Base-by-base conservation (phyloP, 2,113 vertebrate species). In the Macrotus californicus region DNA sequence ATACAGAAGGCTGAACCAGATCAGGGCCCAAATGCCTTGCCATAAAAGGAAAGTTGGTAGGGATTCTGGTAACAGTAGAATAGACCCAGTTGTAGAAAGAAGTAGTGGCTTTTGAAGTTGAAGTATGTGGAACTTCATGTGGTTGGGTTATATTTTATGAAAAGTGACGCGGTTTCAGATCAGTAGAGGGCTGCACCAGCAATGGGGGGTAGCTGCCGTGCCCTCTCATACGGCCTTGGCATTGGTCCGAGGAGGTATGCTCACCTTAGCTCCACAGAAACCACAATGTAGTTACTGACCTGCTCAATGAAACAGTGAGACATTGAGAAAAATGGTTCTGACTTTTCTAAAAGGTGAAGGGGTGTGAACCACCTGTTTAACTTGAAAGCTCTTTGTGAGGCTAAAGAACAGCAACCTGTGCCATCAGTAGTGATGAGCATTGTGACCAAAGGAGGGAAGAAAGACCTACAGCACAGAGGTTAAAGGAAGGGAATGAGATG, bases 81-180 rank as follows among this genome's bases (percentile, higher is more conserved):
- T 48, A 50, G 31, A 66, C 31, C 3, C 84, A 88, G 31, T 24
- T 91, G 34, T 91, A 39, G 69, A 86, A 82, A 67, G 4, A 56
- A 59, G 31, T 80, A 93, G 72, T 88, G 31, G 29, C 34, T 87
- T 94, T 96, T 92, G 67, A 82, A 46, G 67, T 88, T 93, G 48
- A 22, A 48, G 26, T 66, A 34, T 83, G 75, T 70, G 70, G n/a
- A 91, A 46, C 64, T 81, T 75, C 34, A n/a, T 96, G 6, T 84
- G 39, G 61, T 7, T 93, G 46, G 36, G 22, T 89, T 83, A 52
- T 21, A 75, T 87, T 79, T 94, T 52, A 66, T 81, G 67, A 39
- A 56, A 89, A 89, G 29, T 86, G 54, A 34, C 52, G n/a, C 52
- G 34, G 9, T 94, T 94, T 94, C 26, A 72, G 87, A 61, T 34